These are phyloP conservation scores for Pyrocoelia pectoralis DNA, from an alignment of 2,888 invertebrate genomes.

Conservation along the genomic window DNA sequence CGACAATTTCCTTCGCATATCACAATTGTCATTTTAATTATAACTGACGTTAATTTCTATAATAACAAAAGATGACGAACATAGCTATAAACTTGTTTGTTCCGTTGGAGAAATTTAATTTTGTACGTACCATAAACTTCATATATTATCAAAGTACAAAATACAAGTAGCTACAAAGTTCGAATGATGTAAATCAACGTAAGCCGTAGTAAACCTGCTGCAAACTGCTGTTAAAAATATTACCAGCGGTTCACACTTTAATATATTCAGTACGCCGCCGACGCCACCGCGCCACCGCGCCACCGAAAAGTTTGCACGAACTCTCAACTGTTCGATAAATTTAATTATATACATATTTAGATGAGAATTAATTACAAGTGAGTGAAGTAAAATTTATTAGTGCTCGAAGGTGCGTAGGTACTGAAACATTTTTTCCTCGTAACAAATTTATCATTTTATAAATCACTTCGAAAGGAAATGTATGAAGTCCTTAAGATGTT, in stretches of 20 bases:
- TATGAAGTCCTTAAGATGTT: background rate
- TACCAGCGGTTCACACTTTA: slow-evolving; percentile 29
- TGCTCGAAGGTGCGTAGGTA: background rate
- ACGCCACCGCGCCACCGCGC: slow-evolving; percentile 1
- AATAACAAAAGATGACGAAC: slow-evolving; percentile 7
- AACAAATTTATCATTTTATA: slow-evolving; percentile 5
- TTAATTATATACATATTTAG: slow-evolving; percentile 26
- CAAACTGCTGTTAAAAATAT: slow-evolving; percentile 31
- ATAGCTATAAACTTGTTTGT: slow-evolving; percentile 11
- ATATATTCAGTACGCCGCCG: slow-evolving; percentile 25
- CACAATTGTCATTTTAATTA: slow-evolving; percentile 13
- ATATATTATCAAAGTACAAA: slow-evolving; percentile 19
- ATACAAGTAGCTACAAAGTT: slow-evolving; percentile 24
- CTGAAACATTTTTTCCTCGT: background rate
- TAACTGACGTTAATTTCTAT: background rate
- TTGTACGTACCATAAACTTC: slow-evolving; percentile 19
- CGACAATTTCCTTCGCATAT: slow-evolving; percentile 21
- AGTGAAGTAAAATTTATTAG: slow-evolving; percentile 13
- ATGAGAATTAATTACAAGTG: slow-evolving; percentile 22
- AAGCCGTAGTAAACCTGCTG: slow-evolving; percentile 25
- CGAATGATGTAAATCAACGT: slow-evolving; percentile 28
- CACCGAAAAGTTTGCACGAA: slow-evolving; percentile 26
- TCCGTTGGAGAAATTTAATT: slow-evolving; percentile 19
- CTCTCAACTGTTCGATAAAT: slow-evolving; percentile 32
- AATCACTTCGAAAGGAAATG: background rate